These are phyloP conservation scores for Artemia sinica DNA, from an alignment of 2,888 invertebrate genomes.

Conservation along the genomic window DNA sequence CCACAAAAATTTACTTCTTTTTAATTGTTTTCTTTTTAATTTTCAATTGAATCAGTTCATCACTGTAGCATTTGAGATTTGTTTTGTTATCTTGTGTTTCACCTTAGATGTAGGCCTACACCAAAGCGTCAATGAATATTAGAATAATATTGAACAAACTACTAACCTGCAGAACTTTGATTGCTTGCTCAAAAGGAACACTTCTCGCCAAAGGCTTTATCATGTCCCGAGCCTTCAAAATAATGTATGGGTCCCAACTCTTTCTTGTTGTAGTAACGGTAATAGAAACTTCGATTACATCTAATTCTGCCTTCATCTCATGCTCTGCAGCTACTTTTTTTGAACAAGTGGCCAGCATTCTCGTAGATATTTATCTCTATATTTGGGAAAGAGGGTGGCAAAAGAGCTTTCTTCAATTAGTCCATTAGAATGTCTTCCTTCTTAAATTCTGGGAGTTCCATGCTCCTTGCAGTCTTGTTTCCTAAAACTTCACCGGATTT, in stretches of 20 bases:
- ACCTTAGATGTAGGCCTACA: no score
- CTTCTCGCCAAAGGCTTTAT: conserved; percentile 84
- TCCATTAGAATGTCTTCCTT: conserved; percentile 75
- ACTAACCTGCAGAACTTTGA: conserved; percentile 42
- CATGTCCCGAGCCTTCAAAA: conserved; percentile 87
- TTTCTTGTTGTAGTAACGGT: conserved; percentile 81
- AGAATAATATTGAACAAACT: no score
- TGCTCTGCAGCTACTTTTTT: conserved; percentile 62
- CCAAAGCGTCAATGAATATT: no score
- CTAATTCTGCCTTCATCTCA: conserved; percentile 66
- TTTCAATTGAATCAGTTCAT: no score
- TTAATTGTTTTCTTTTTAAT: no score
- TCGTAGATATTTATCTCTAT: conserved; percentile 82
- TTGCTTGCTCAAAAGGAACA: conserved; percentile 90
- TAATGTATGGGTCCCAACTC: conserved; percentile 96
- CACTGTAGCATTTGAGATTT: no score
- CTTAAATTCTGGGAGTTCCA: conserved; percentile 71
- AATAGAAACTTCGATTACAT: conserved; percentile 84
- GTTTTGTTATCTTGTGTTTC: no score
- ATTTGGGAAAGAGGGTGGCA: conserved; percentile 89
- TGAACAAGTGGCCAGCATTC: conserved; percentile 90
- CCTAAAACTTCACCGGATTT: conserved; percentile 41
- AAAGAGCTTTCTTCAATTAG: conserved; percentile 85
- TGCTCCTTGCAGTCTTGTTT: conserved; percentile 52
- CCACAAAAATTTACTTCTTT: no score